Percentiles rank a stretch among this genome's conserved stretches.
Conservation (phyloP, 2,113 vertebrate genomes). For the Lagopus leucura region DNA sequence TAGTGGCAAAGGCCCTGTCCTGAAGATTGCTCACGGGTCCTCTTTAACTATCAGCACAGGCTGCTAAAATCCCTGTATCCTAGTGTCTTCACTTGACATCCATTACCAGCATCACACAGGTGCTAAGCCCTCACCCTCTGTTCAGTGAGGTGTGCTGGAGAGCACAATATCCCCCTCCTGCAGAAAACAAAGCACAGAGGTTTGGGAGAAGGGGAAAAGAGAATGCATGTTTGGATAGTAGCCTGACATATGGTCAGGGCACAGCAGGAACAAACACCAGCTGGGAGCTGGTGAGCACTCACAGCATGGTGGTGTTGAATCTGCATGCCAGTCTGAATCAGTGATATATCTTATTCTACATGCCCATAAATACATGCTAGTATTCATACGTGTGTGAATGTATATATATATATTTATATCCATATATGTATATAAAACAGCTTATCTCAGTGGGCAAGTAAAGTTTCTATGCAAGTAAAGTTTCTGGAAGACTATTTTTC, state of each 20-base stretch:
- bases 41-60: background rate
- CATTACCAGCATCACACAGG: background rate
- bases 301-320: background rate
- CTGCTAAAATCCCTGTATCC: background rate
- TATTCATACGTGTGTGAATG: accelerated
- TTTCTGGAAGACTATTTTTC: slow-evolving; percentile 43
- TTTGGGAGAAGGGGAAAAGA: background rate
- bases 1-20: background rate
- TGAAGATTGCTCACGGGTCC: background rate
- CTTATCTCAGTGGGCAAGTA: background rate
- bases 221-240: accelerated
- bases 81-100: background rate
- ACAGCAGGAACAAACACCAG: background rate
- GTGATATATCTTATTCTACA: background rate
- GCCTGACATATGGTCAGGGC: background rate
- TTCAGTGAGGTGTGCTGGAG: background rate
- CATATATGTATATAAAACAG: accelerated
- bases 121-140: background rate
- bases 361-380: background rate
- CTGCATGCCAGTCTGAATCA: background rate
- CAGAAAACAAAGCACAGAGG: background rate
- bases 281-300: background rate
- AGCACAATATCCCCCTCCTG: background rate
- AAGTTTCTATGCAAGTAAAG: no score
- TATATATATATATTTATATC: background rate